Evolutionary conservation across 2,888 invertebrate species (phyloP).

Genomic region (Polydrusus pterygomalis): DNA sequence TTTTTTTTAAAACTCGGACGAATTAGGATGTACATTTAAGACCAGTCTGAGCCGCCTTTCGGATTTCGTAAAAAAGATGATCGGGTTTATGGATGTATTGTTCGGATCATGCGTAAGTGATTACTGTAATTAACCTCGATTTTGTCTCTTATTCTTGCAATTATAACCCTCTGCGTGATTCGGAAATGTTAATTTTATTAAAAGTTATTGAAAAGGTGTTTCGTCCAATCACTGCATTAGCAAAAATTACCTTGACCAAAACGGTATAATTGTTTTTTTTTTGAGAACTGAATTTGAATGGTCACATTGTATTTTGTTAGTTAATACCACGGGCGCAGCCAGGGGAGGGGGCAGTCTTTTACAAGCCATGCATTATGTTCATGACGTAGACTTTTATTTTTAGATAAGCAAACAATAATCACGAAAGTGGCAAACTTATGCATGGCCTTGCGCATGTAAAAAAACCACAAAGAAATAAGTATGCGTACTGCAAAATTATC

Average conservation of each 20-base stretch:
- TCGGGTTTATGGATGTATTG: conserved; percentile 54
- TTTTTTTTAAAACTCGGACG: conserved; percentile 14
- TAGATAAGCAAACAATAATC: too few relatives aligned
- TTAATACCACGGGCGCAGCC: background rate
- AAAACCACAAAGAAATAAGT: too few relatives aligned
- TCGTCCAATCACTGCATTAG: conserved; percentile 8
- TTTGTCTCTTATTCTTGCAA: conserved; percentile 45
- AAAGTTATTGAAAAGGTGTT: conserved; percentile 25
- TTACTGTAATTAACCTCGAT: conserved; percentile 55
- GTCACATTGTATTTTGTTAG: background rate
- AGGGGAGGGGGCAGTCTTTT: too few relatives aligned
- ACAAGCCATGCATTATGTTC: too few relatives aligned
- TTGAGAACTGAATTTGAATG: background rate
- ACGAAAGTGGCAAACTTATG: too few relatives aligned
- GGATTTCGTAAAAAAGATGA: conserved; percentile 50
- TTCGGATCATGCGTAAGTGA: conserved; percentile 55
- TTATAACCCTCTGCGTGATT: conserved; percentile 34
- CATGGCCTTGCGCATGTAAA: too few relatives aligned
- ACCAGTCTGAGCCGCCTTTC: conserved; percentile 39
- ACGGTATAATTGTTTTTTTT: background rate
- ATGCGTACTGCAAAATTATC: too few relatives aligned
- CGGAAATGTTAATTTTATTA: conserved; percentile 42
- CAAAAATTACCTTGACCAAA: conserved; percentile 13
- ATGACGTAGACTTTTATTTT: too few relatives aligned
- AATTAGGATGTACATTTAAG: conserved; percentile 30